These are phyloP conservation scores for Vanessa tameamea DNA, from an alignment of 1,140 invertebrate genomes.

Conservation along the genomic window DNA sequence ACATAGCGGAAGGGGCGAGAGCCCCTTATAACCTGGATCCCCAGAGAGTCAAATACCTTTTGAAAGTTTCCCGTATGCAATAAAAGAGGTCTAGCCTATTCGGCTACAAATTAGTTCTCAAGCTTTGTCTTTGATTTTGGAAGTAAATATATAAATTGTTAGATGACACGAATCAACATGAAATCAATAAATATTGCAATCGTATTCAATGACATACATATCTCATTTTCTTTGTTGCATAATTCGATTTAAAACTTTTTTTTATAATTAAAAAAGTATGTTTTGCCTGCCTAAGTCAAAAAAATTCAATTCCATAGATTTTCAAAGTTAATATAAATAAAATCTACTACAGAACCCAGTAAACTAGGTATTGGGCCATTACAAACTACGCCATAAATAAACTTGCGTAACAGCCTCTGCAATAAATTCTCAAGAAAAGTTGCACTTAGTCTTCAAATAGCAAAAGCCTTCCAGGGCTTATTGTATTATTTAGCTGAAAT, in stretches of 20 bases:
- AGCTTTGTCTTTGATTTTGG: too few relatives aligned
- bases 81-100: too few relatives aligned
- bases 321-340: background rate
- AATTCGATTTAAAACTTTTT: too few relatives aligned
- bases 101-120: too few relatives aligned
- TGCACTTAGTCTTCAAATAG: slow-evolving; percentile 24
- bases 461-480: slow-evolving; percentile 23
- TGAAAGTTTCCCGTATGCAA: too few relatives aligned
- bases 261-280: too few relatives aligned
- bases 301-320: background rate
- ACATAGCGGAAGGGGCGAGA: too few relatives aligned
- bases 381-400: slow-evolving; percentile 14
- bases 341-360: background rate
- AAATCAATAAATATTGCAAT: background rate
- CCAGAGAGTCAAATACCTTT: too few relatives aligned
- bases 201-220: background rate
- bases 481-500: slow-evolving; percentile 23
- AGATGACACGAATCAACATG: background rate
- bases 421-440: slow-evolving; percentile 25
- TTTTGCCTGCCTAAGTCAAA: too few relatives aligned
- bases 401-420: slow-evolving; percentile 5
- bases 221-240: too few relatives aligned
- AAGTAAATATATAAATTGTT: too few relatives aligned
- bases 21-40: too few relatives aligned
- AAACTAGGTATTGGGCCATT: slow-evolving; percentile 18